Conservation (phyloP, 2,888 invertebrate species). For the Bruchidius siliquastri region DNA sequence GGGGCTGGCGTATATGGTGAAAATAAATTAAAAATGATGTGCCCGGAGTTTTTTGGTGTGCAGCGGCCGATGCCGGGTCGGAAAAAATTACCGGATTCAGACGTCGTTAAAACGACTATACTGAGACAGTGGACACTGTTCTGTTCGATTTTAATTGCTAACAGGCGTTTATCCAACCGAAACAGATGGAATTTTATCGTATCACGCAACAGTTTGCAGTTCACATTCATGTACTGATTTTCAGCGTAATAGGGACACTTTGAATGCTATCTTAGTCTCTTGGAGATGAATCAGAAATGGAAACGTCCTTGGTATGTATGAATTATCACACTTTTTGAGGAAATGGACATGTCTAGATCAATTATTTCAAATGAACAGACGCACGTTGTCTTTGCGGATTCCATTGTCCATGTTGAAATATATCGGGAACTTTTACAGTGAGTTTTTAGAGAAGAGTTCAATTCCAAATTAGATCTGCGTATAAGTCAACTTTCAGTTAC, state of each 20-base stretch:
- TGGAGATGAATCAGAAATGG: too few relatives aligned
- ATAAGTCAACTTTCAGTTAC: too few relatives aligned
- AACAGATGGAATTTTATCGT: neutral
- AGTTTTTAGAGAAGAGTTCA: too few relatives aligned
- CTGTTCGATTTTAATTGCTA: neutral
- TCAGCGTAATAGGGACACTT: neutral
- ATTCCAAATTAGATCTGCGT: too few relatives aligned
- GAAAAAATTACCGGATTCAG: neutral
- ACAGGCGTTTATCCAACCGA: neutral
- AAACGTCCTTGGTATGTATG: too few relatives aligned
- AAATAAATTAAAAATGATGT: conserved; percentile 4
- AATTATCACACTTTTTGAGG: too few relatives aligned
- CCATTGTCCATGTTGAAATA: too few relatives aligned
- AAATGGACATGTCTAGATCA: too few relatives aligned
- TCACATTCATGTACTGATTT: neutral
- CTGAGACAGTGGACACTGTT: neutral
- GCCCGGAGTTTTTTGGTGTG: neutral
- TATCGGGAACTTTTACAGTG: too few relatives aligned
- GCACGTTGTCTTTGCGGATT: too few relatives aligned
- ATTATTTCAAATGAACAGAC: too few relatives aligned
- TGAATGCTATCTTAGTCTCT: too few relatives aligned
- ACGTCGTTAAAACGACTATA: neutral
- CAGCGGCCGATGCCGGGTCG: neutral
- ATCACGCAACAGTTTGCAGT: neutral
- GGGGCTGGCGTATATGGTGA: neutral